Percentiles rank a stretch among this genome's conserved stretches.
These are phyloP conservation scores for Elysia crispata DNA, from an alignment of 2,888 invertebrate species.

Conservation along the genomic window DNA sequence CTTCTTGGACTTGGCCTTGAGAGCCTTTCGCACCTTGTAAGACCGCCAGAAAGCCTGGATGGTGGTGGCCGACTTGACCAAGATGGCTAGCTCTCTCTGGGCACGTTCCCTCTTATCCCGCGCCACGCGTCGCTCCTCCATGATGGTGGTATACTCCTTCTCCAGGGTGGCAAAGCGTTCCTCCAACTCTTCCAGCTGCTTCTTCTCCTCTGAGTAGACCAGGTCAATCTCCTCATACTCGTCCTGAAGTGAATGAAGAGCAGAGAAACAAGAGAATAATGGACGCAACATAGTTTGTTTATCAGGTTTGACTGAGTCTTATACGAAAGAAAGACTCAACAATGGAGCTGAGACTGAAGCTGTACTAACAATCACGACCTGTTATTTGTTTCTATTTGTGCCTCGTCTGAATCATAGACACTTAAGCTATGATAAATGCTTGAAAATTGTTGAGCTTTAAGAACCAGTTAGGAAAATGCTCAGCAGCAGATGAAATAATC, in stretches of 20 bases:
- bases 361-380: too few species aligned
- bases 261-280: too few species aligned
- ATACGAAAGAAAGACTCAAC: too few species aligned
- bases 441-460: too few species aligned
- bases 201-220: slow-evolving; percentile 77
- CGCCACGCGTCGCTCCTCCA: slow-evolving; percentile 75
- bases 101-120: slow-evolving; percentile 74
- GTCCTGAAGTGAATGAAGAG: slow-evolving; percentile 61
- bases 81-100: slow-evolving; percentile 73
- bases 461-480: too few species aligned
- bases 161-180: slow-evolving; percentile 77
- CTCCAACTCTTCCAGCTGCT: slow-evolving; percentile 76
- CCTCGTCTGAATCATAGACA: too few species aligned
- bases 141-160: slow-evolving; percentile 74
- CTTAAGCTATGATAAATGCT: too few species aligned
- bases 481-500: too few species aligned
- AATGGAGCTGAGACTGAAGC: too few species aligned
- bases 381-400: too few species aligned
- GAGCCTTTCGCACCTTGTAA: slow-evolving; percentile 77
- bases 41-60: slow-evolving; percentile 78
- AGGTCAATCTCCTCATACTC: slow-evolving; percentile 77
- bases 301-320: too few species aligned
- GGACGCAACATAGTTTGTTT: too few species aligned
- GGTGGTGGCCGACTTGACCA: slow-evolving; percentile 75
- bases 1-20: slow-evolving; percentile 76